These are phyloP conservation scores for Neosilurus hyrtlii DNA, from an alignment of 2,797 vertebrate species.

Conservation along the genomic window DNA sequence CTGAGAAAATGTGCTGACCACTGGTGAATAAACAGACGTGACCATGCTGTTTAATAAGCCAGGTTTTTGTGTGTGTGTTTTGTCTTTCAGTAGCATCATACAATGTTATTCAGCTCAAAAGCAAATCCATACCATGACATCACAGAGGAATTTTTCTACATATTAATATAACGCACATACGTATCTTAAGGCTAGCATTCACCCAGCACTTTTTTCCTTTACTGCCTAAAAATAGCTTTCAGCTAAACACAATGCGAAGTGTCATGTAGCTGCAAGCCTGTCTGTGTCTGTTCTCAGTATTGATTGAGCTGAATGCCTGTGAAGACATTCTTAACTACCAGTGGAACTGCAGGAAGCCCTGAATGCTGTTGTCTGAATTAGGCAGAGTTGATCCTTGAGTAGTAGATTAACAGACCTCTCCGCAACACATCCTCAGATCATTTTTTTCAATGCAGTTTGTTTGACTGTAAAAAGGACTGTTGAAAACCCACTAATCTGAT, in stretches of 20 bases:
- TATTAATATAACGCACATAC: neutral
- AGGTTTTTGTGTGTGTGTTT: slow-evolving; percentile 18
- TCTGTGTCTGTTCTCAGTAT: neutral
- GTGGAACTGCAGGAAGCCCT: neutral
- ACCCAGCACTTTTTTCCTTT: neutral
- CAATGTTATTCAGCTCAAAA: neutral
- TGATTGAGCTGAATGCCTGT: slow-evolving; percentile 7
- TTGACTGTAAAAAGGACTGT: too few relatives aligned
- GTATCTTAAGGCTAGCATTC: too few relatives aligned
- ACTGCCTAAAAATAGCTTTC: neutral
- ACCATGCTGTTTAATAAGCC: slow-evolving; percentile 54
- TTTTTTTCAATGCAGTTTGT: too few relatives aligned
- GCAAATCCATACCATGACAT: neutral
- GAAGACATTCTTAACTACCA: neutral
- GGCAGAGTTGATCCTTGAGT: neutral
- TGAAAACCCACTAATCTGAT: too few relatives aligned
- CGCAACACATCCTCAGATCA: neutral
- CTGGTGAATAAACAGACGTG: slow-evolving; percentile 54
- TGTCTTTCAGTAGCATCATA: neutral
- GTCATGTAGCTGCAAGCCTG: neutral
- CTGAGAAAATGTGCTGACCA: slow-evolving; percentile 59
- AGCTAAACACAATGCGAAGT: neutral
- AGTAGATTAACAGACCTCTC: neutral
- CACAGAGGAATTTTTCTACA: neutral
- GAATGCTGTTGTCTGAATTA: neutral